phyloP scores from a whole-genome alignment of 2,888 invertebrate species.

The Nasonovia ribisnigri region DNA sequence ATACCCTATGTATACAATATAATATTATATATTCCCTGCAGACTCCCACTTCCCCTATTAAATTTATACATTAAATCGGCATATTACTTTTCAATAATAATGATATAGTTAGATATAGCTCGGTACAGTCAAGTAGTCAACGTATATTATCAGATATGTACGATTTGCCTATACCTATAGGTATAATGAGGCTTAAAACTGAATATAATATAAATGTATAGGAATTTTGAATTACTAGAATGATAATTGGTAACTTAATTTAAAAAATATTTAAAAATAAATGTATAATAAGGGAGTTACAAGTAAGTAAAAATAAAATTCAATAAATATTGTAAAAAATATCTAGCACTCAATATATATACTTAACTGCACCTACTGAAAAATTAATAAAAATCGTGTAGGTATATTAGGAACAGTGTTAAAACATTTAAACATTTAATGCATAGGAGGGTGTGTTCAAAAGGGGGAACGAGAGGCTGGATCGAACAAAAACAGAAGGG shows the following conservation, averaged over 20 bases:
- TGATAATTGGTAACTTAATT: neutral
- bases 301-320: neutral
- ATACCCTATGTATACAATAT: neutral
- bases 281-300: neutral
- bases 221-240: neutral
- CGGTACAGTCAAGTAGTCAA: neutral
- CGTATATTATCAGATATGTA: neutral
- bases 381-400: neutral
- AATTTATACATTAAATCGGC: too few relatives aligned
- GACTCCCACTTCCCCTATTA: too few relatives aligned
- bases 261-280: neutral
- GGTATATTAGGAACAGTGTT: neutral
- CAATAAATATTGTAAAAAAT: neutral
- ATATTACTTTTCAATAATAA: too few relatives aligned
- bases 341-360: neutral
- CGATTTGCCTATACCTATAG: neutral
- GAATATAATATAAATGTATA: neutral
- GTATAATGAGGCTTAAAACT: neutral
- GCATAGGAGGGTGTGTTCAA: neutral
- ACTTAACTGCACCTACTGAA: neutral
- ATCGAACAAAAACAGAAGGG: neutral
- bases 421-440: neutral
- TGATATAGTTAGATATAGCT: too few relatives aligned
- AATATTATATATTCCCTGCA: neutral
- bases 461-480: constrained; percentile 45